Base-by-base conservation (phyloP, 1,140 invertebrate genomes). In the Leptestheria dahalacensis region DNA sequence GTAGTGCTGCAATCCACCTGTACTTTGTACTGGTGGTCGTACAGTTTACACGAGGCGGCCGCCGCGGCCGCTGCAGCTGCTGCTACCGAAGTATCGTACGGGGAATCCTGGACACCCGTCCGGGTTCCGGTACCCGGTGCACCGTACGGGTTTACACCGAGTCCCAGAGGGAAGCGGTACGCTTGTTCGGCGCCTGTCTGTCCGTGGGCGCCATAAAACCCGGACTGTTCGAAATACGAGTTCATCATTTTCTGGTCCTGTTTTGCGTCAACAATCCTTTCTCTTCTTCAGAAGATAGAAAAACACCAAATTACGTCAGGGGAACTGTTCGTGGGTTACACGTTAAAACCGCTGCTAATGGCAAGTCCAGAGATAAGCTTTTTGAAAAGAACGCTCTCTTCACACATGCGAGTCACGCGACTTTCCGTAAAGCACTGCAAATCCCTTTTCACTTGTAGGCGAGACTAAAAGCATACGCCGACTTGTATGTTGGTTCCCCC, bases 181-280 rank as follows among this genome's bases (percentile, higher is more conserved):
- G 67, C 83, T 79, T 71, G 71, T 47, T 73, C 71, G 33, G 68
- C 70, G 15, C 48, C 50, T 82, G 81, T 54, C 79, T 78, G 48
- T 80, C 78, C 47, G 76, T 89, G 88, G 66, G 85, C 81, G 61
- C 88, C 88, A 75, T 92, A 92, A 78, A 92, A 92, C 72, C 88
- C 88, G 73, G 84, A 83, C 77, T 91, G 89, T 75, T 92, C 89
- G 73, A 92, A 94, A 74, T 92, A 93, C 69, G 88, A 91, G 82
- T 92, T 92, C 90, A 92, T 93, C 76, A 75, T 73, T 65, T 64
- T 67, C 48, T n/a, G n/a, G n/a, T n/a, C n/a, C n/a, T n/a, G n/a
- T n/a, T n/a, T 41, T 41, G 33, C 33, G 6, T 41, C n/a, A n/a
- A n/a, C n/a, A n/a, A n/a, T n/a, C n/a, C n/a, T n/a, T n/a, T n/a